phyloP scores from a whole-genome alignment of 1,140 invertebrate species.

The Lerema accius region DNA sequence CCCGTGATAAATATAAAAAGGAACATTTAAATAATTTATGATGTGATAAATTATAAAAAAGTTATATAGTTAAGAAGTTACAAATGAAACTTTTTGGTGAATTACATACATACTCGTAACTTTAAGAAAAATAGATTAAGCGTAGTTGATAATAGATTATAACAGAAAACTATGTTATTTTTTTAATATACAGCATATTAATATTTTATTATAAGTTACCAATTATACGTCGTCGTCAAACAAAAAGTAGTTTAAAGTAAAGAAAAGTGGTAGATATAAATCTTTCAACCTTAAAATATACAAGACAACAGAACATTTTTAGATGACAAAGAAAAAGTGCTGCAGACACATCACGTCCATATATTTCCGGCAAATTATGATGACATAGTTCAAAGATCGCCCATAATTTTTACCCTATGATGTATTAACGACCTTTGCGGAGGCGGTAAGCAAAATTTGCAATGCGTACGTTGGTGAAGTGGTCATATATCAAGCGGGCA shows the following conservation, averaged over 20 bases:
- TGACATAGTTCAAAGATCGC: slow-evolving; percentile 27
- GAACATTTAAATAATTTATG: slow-evolving; percentile 6
- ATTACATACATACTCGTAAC: too few relatives aligned
- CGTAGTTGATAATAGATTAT: too few relatives aligned
- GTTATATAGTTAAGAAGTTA: neutral
- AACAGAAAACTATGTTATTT: too few relatives aligned
- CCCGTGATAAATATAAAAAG: neutral
- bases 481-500: slow-evolving; percentile 32
- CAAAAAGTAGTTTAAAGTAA: too few relatives aligned
- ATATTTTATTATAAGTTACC: too few relatives aligned
- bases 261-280: too few relatives aligned
- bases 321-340: slow-evolving; percentile 18
- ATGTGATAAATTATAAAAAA: neutral
- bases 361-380: slow-evolving; percentile 29
- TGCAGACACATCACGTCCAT: slow-evolving; percentile 26
- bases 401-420: slow-evolving; percentile 40
- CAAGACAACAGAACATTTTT: neutral
- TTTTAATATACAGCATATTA: too few relatives aligned
- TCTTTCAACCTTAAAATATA: neutral
- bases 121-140: too few relatives aligned
- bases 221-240: too few relatives aligned
- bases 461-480: slow-evolving; percentile 36
- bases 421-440: slow-evolving; percentile 28
- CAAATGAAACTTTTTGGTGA: too few relatives aligned
- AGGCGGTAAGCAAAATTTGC: slow-evolving; percentile 36